Conservation (phyloP, 2,888 invertebrate genomes). For the Sthenelais limicola region DNA sequence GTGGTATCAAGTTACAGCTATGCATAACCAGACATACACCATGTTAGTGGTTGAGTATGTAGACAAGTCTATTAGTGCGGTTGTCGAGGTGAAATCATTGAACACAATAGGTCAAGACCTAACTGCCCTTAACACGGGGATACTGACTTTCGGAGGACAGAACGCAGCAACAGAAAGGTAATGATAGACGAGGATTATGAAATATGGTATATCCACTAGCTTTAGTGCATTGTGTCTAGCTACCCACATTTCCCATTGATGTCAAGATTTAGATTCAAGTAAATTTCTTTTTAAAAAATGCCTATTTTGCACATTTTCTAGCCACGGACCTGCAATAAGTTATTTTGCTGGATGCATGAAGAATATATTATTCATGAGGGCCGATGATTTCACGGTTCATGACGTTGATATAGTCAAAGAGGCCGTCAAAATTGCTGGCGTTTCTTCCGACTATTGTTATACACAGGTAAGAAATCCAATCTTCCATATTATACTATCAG, state of each 20-base stretch:
- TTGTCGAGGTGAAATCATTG: slow-evolving; percentile 36
- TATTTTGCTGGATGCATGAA: slow-evolving; percentile 50
- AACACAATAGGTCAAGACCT: slow-evolving; percentile 25
- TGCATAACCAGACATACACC: slow-evolving; percentile 47
- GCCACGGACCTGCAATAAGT: slow-evolving; percentile 47
- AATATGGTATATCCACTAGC: slow-evolving; percentile 8
- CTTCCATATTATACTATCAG: no score
- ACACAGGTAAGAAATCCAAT: slow-evolving; percentile 44
- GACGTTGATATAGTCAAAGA: slow-evolving; percentile 13
- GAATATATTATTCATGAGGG: slow-evolving; percentile 42
- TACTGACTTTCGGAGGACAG: slow-evolving; percentile 49
- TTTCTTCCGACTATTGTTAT: slow-evolving; percentile 44
- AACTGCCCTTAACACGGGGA: slow-evolving; percentile 23
- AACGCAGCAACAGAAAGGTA: slow-evolving; percentile 45
- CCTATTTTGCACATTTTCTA: no score
- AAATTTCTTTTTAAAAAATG: no score
- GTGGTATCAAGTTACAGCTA: slow-evolving; percentile 53
- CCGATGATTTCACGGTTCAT: slow-evolving; percentile 10
- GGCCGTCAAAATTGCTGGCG: slow-evolving; percentile 33
- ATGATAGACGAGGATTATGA: no score
- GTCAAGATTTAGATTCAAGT: no score
- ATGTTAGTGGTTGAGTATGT: slow-evolving; percentile 41
- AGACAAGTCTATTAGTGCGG: slow-evolving; percentile 8
- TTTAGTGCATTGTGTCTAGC: no score
- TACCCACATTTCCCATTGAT: no score